Evolutionary conservation across 1,140 invertebrate genomes (phyloP).

Genomic region (Phthorimaea operculella): DNA sequence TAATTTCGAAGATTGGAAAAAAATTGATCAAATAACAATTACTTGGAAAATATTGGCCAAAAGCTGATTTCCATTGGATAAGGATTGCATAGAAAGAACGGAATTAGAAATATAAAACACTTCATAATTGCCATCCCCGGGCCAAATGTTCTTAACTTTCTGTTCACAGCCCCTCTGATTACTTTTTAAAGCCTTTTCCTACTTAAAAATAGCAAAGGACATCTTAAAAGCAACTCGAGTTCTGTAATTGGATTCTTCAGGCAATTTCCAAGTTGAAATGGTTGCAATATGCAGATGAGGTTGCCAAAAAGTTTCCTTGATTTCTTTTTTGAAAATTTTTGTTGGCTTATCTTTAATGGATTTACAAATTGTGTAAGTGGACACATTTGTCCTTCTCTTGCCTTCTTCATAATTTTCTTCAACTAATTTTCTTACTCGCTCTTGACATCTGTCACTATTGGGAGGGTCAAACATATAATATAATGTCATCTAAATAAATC

Average conservation of each 20-base stretch:
- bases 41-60: background rate
- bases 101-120: constrained; percentile 52
- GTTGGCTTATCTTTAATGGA: too few species aligned
- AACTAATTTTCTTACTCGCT: too few species aligned
- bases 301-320: constrained; percentile 13
- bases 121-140: constrained; percentile 39
- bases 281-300: constrained; percentile 29
- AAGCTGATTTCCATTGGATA: background rate
- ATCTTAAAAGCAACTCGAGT: constrained; percentile 32
- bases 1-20: constrained; percentile 6
- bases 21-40: background rate
- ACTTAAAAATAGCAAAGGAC: constrained; percentile 43
- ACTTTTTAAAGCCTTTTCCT: constrained; percentile 49
- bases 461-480: background rate
- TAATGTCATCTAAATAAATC: background rate
- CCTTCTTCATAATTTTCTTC: too few species aligned
- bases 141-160: constrained; percentile 45
- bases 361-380: background rate
- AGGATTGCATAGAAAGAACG: constrained; percentile 18
- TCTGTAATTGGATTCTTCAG: constrained; percentile 42
- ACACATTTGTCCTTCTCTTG: too few species aligned
- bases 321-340: constrained; percentile 14
- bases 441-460: too few species aligned
- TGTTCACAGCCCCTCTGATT: constrained; percentile 46
- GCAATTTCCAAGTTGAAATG: constrained; percentile 26